These are phyloP conservation scores for Baryphthengus martii DNA, from an alignment of 2,113 vertebrate genomes.

Conservation along the genomic window DNA sequence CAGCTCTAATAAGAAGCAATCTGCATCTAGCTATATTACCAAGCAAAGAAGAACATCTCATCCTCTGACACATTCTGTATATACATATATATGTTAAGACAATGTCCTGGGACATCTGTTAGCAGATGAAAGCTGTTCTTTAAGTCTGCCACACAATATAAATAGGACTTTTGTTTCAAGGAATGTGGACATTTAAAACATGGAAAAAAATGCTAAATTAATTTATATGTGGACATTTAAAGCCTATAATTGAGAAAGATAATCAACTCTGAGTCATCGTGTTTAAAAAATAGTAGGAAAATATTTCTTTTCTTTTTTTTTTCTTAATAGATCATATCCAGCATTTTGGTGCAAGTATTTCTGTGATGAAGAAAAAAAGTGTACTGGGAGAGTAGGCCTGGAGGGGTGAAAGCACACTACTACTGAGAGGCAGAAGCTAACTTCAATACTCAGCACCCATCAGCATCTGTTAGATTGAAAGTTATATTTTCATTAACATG, in stretches of 20 bases:
- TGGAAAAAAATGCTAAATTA: not conserved
- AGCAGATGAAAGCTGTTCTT: not conserved
- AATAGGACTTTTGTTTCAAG: not conserved
- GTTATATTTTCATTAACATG: not conserved
- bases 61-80: not conserved
- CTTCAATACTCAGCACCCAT: not conserved
- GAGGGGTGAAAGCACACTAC: not conserved
- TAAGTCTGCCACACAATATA: not conserved
- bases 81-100: not conserved
- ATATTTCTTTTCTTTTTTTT: not conserved
- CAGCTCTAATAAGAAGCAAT: not conserved
- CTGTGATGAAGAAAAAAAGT: not conserved
- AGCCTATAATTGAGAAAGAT: not conserved
- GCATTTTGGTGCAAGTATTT: not conserved
- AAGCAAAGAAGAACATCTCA: not conserved
- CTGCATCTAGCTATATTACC: not conserved
- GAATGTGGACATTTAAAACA: not conserved
- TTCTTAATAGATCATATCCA: not conserved
- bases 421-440: not conserved
- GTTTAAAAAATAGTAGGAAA: not conserved
- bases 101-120: not conserved
- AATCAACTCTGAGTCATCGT: not conserved
- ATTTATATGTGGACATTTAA: not conserved
- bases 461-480: not conserved
- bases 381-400: not conserved